Base-by-base conservation (phyloP, 2,888 invertebrate species). In the Drosophila kokeensis region DNA sequence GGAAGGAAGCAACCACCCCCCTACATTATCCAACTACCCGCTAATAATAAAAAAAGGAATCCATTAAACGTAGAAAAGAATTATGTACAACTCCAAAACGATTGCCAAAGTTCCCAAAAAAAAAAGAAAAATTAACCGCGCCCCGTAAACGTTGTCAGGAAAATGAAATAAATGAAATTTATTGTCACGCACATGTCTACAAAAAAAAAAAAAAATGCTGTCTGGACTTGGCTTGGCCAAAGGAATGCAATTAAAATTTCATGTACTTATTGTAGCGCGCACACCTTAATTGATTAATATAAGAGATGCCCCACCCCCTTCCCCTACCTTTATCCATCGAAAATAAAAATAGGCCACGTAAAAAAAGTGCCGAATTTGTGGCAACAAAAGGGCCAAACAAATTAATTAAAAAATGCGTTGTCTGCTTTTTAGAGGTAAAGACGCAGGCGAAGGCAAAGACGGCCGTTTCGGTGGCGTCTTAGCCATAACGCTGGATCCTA, bases 371-470 rank as follows among this genome's bases (percentile, higher is more conserved):
- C 45, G 48, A 78, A 63, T 53, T 70, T 60, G 53, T 62, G 72
- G 64, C 38, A 72, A 72, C 38, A 72, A 72, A 78, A 62, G 57
- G 61, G 69, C 57, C 63, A 79, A 76, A 79, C 69, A 74, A 82
- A 82, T 79, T 82, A 81, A 81, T 81, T 81, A 81, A 81, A 81
- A 81, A 81, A 72, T 74, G 63, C 69, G 74, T 77, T 74, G 79
- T 77, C 69, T 79, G 69, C 77, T 76, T 73, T 81, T 81, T 74
- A 74, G 79, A 79, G 36, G 66, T 55, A 49, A 18, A 32, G 32
- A 4, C 45, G 45, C 21, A 24, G 4, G 8, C 27, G 24, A 24
- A 24, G 63, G 40, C 52, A 60, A 40, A 58, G 60, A 45, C 24
- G 36, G 55, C 64, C 64, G 36, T 45, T 59, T 61, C 34, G 40